A percentile compares a stretch with the other conserved stretches of the same genome.
These are phyloP conservation scores for Gobio gobio DNA, from an alignment of 2,113 vertebrate genomes.

Conservation along the genomic window DNA sequence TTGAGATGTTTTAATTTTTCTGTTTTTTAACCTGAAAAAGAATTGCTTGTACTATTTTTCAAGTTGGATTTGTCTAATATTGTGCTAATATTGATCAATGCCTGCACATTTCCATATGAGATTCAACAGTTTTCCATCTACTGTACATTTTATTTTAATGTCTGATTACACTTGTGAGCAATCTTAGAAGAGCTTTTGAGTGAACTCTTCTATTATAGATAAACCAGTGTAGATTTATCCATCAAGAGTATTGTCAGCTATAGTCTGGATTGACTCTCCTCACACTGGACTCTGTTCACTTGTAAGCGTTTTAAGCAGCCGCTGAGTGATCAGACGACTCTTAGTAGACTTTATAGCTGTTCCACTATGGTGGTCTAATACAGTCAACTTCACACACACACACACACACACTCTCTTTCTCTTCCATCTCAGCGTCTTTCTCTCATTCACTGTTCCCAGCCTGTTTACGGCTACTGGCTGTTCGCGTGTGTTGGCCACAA, in stretches of 20 bases:
- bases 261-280: neutral
- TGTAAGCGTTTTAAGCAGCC: conserved; percentile 45
- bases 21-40: neutral
- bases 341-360: conserved; percentile 17
- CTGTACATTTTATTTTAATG: neutral
- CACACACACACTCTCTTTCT: neutral
- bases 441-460: conserved; percentile 12
- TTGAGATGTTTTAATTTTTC: too few relatives aligned
- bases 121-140: too few relatives aligned
- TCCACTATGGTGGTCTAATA: conserved; percentile 52
- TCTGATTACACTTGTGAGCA: too few relatives aligned
- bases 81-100: neutral
- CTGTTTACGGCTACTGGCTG: conserved; percentile 34
- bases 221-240: neutral
- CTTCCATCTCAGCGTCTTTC: neutral
- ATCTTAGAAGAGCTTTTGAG: too few relatives aligned
- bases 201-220: neutral
- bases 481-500: conserved; percentile 21
- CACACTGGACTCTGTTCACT: neutral
- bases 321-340: conserved; percentile 51
- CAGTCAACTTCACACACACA: conserved; percentile 24
- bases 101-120: neutral
- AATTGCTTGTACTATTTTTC: neutral
- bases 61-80: neutral
- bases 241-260: neutral